Evolutionary conservation across 2,888 invertebrate genomes (phyloP).

Genomic region (Gari tellinella): DNA sequence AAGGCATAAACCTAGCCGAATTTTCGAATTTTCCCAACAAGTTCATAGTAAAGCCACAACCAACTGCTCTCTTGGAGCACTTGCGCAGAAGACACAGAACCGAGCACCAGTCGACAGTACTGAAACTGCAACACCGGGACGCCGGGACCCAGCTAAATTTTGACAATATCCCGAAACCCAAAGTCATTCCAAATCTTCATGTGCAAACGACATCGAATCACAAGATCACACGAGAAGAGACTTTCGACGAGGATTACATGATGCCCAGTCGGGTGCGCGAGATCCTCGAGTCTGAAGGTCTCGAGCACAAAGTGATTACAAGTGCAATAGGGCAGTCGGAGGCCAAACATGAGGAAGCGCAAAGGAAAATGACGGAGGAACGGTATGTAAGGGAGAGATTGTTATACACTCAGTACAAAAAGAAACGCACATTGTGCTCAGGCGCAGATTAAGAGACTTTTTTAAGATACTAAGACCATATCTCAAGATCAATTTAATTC

Average conservation of each 20-base stretch:
- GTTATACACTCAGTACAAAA: no score
- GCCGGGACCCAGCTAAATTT: slow-evolving; percentile 10
- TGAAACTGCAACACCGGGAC: no score
- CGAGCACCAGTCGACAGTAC: no score
- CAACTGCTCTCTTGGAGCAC: no score
- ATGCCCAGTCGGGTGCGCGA: slow-evolving; percentile 68
- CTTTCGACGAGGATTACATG: slow-evolving; percentile 66
- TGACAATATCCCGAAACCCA: slow-evolving; percentile 19
- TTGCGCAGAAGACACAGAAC: no score
- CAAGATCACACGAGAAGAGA: slow-evolving; percentile 35
- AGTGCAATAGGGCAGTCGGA: slow-evolving; percentile 52
- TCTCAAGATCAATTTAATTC: no score
- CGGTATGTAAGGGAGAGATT: no score
- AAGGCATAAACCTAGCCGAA: slow-evolving; percentile 15
- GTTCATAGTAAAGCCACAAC: slow-evolving; percentile 15
- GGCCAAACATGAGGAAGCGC: slow-evolving; percentile 47
- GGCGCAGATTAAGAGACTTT: no score
- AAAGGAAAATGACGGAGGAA: slow-evolving; percentile 40
- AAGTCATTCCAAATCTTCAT: slow-evolving; percentile 22
- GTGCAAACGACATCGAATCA: slow-evolving; percentile 6
- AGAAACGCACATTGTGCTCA: no score
- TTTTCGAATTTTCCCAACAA: slow-evolving; percentile 22
- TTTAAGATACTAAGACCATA: no score
- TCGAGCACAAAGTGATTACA: slow-evolving; percentile 55
- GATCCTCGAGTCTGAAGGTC: slow-evolving; percentile 64